These are phyloP conservation scores for Dicentrarchus labrax DNA, from an alignment of 2,113 vertebrate species.

Conservation along the genomic window DNA sequence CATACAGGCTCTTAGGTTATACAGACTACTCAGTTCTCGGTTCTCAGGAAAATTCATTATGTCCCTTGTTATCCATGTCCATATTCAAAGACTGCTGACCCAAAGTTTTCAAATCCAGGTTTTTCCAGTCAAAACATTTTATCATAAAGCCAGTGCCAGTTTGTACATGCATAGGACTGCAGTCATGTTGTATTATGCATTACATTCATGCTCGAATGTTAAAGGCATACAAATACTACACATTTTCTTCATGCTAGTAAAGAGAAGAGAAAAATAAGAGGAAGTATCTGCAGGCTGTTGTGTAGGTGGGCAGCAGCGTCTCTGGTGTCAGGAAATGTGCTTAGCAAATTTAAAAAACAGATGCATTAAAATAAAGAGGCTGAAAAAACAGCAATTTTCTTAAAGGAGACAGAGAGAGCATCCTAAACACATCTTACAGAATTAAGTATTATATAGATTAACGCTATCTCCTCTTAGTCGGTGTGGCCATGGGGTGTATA, in stretches of 20 bases:
- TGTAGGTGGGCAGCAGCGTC: constrained; percentile 5
- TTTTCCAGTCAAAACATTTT: not conserved
- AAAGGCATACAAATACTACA: not conserved
- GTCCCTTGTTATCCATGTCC: not conserved
- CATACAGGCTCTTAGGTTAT: not conserved
- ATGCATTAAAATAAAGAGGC: not conserved
- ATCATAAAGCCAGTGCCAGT: not conserved
- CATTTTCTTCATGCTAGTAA: not conserved
- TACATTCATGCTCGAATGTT: not conserved
- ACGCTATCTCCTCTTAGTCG: not conserved
- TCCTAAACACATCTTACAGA: not conserved
- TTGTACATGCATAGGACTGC: not conserved
- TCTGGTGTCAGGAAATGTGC: constrained; percentile 24
- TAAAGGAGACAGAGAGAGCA: not conserved
- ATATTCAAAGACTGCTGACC: not conserved
- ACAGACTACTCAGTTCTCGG: not conserved
- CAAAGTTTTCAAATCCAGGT: not conserved
- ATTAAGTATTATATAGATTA: not conserved
- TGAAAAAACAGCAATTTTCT: not conserved
- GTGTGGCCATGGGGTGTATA: not conserved
- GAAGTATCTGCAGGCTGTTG: constrained; percentile 26
- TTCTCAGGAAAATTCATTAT: not conserved
- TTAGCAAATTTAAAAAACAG: not conserved
- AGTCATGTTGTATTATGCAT: constrained; percentile 2
- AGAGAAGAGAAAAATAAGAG: not conserved